Conservation (phyloP, 2,888 invertebrate genomes). For the Coremacera marginata region DNA sequence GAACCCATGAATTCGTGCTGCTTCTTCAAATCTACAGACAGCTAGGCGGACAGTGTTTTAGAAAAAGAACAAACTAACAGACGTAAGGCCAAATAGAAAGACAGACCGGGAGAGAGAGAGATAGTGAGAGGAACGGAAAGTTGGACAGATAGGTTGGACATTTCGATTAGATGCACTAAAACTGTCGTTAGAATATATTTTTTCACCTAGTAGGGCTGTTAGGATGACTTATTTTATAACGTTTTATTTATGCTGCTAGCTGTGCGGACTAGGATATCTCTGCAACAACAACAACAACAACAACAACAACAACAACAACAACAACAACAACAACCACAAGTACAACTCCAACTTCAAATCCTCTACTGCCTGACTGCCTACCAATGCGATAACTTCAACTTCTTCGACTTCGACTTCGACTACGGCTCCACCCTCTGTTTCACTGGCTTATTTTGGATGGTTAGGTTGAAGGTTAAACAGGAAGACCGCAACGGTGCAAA, state of each 20-base stretch:
- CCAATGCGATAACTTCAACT: background rate
- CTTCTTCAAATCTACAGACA: slow-evolving; percentile 3
- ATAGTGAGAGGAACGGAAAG: background rate
- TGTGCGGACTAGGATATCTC: slow-evolving; percentile 12
- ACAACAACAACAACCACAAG: background rate
- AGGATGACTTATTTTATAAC: slow-evolving; percentile 44
- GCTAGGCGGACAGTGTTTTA: slow-evolving; percentile 9
- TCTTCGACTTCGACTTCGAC: background rate
- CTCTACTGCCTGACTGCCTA: background rate
- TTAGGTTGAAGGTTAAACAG: slow-evolving; percentile 37
- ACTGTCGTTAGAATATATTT: slow-evolving; percentile 54
- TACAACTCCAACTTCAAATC: background rate
- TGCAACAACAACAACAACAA: slow-evolving; percentile 14
- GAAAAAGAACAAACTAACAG: background rate
- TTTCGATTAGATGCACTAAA: slow-evolving; percentile 52
- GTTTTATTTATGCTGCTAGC: slow-evolving; percentile 6
- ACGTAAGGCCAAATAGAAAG: background rate
- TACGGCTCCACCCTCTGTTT: slow-evolving; percentile 16
- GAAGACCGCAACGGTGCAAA: slow-evolving; percentile 18
- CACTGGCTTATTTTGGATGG: background rate
- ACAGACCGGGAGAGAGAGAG: background rate
- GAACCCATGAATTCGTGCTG: background rate
- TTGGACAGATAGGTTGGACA: slow-evolving; percentile 25
- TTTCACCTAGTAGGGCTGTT: slow-evolving; percentile 14
- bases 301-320: slow-evolving; percentile 13